Conservation (phyloP, 2,797 vertebrate genomes). For the Nannoperca australis region DNA sequence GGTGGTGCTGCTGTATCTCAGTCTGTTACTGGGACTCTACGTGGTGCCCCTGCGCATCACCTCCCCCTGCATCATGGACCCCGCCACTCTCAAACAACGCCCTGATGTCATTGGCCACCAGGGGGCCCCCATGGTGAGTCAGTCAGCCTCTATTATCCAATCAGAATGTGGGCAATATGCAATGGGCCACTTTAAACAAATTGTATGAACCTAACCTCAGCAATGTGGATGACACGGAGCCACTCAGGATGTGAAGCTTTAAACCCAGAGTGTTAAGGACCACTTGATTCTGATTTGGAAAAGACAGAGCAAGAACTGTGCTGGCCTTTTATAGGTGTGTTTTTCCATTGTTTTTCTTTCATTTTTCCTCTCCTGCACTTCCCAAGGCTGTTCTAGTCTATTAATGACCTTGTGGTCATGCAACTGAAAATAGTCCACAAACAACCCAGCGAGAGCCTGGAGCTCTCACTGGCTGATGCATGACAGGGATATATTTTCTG, state of each 20-base stretch:
- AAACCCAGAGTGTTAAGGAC: not conserved
- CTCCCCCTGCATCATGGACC: constrained; percentile 97
- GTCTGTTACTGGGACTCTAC: constrained; percentile 90
- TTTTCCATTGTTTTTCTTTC: not conserved
- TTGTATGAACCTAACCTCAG: not conserved
- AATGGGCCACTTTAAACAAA: not conserved
- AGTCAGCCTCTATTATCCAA: constrained; percentile 2
- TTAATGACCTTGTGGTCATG: constrained; percentile 48
- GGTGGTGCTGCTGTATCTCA: constrained; percentile 89
- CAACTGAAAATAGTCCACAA: constrained; percentile 58
- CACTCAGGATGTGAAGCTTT: not conserved
- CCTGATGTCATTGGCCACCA: constrained; percentile 92
- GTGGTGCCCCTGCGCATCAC: constrained; percentile 91
- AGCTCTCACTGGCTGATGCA: constrained; percentile 7
- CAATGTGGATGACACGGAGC: not conserved
- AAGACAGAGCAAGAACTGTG: not conserved
- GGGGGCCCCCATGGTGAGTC: constrained; percentile 94
- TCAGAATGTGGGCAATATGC: constrained; percentile 13
- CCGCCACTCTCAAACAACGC: constrained; percentile 85
- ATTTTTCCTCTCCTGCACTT: constrained; percentile 31
- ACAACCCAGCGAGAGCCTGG: constrained; percentile 31
- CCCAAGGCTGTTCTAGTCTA: constrained; percentile 45
- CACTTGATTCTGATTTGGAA: not conserved
- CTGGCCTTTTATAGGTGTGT: not conserved
- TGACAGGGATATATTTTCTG: constrained; percentile 11